Percentiles rank a stretch among this genome's conserved stretches.
These are phyloP conservation scores for Cephus rjabovi DNA, from an alignment of 2,888 invertebrate species.

Conservation along the genomic window DNA sequence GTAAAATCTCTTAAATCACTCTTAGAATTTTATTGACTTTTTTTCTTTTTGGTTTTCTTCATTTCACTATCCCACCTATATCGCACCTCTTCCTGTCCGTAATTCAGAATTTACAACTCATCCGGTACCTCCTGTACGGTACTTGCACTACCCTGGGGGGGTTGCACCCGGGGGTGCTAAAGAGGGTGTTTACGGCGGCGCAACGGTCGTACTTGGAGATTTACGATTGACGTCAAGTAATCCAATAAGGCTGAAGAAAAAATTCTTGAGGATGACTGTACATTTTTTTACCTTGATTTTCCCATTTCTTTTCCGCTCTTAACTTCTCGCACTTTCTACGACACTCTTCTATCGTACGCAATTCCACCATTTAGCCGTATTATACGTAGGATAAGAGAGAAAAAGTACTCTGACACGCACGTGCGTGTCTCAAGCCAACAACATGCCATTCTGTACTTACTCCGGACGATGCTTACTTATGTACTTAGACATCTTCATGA, in stretches of 20 bases:
- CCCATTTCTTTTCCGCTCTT: too few species aligned
- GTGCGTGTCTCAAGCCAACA: too few species aligned
- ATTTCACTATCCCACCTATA: too few species aligned
- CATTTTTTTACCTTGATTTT: too few species aligned
- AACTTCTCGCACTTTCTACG: background rate
- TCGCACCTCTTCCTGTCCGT: background rate
- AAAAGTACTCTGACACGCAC: too few species aligned
- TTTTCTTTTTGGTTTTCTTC: background rate
- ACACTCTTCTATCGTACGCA: constrained; percentile 25
- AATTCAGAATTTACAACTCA: constrained; percentile 25
- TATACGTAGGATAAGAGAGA: too few species aligned
- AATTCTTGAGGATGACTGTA: too few species aligned
- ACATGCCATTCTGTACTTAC: constrained; percentile 24
- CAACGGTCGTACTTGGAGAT: constrained; percentile 29
- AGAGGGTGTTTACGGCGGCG: constrained; percentile 26
- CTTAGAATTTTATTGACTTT: constrained; percentile 1
- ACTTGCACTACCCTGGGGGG: too few species aligned
- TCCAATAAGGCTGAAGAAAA: constrained; percentile 30
- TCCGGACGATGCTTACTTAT: constrained; percentile 26
- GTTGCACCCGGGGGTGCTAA: background rate
- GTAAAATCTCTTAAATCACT: background rate
- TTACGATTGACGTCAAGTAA: constrained; percentile 34
- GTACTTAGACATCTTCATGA: constrained; percentile 13
- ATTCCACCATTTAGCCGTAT: background rate
- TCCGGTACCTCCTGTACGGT: too few species aligned